Percentiles rank a stretch among this genome's conserved stretches.
These are phyloP conservation scores for Pipistrellus pygmaeus DNA, from an alignment of 2,797 vertebrate species.

Conservation along the genomic window DNA sequence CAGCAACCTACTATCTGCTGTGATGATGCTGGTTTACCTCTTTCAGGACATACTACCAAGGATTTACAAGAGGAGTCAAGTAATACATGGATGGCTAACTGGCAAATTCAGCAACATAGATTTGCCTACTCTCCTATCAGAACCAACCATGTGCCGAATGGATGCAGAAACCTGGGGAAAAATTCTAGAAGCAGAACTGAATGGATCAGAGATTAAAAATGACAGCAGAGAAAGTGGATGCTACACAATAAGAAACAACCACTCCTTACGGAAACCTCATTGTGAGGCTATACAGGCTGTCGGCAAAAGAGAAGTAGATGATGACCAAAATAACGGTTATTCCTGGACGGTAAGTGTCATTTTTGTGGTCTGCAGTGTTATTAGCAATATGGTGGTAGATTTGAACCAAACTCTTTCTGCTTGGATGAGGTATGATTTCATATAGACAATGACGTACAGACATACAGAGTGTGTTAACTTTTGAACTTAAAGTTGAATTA, in stretches of 20 bases:
- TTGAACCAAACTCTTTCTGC: no score
- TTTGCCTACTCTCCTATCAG: constrained; percentile 89
- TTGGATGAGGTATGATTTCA: no score
- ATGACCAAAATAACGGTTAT: no score
- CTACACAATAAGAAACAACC: no score
- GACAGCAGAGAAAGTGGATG: no score
- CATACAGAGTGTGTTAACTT: not conserved
- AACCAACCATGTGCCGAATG: constrained; percentile 91
- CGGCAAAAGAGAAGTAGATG: no score
- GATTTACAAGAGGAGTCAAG: constrained; percentile 92
- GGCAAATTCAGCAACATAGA: constrained; percentile 92
- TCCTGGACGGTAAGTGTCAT: no score
- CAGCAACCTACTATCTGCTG: not conserved
- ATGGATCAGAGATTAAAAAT: constrained; percentile 59
- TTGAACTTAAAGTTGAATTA: not conserved
- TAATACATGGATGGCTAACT: constrained; percentile 93
- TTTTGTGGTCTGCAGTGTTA: no score
- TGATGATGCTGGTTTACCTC: constrained; percentile 55
- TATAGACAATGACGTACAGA: no score
- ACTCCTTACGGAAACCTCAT: no score
- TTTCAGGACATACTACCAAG: constrained; percentile 89
- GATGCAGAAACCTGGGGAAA: constrained; percentile 94
- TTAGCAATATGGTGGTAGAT: no score
- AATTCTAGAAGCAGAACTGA: constrained; percentile 95
- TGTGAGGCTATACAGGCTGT: no score